phyloP scores from a whole-genome alignment of 2,797 vertebrate species.

The Megalops cyprinoides region DNA sequence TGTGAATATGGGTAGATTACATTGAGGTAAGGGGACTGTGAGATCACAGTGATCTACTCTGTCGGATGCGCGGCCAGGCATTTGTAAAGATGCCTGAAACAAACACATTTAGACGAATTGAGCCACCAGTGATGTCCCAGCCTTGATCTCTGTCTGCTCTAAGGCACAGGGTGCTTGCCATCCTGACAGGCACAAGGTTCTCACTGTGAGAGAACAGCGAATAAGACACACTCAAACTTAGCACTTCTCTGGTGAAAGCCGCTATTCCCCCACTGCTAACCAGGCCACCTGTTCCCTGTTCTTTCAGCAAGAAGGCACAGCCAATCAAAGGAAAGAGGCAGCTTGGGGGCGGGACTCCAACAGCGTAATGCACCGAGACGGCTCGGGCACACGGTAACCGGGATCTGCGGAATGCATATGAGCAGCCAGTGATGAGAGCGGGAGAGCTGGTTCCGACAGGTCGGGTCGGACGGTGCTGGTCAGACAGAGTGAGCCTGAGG shows the following conservation, averaged over 20 bases:
- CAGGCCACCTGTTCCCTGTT: background rate
- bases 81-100: background rate
- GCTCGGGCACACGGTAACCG: too few relatives aligned
- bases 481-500: too few relatives aligned
- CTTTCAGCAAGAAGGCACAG: background rate
- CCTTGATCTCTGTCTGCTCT: background rate
- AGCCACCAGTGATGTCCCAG: slow-evolving; percentile 1
- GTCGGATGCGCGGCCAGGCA: background rate
- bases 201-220: background rate
- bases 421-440: too few relatives aligned
- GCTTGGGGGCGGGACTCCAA: too few relatives aligned
- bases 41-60: too few relatives aligned
- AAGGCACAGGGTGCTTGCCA: too few relatives aligned
- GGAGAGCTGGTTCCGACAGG: too few relatives aligned
- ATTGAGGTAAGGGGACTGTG: slow-evolving; percentile 32
- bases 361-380: too few relatives aligned
- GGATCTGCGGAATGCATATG: too few relatives aligned
- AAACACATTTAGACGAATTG: background rate
- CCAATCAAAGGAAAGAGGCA: background rate
- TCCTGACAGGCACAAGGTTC: too few relatives aligned
- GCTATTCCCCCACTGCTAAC: background rate
- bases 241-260: background rate
- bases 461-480: too few relatives aligned
- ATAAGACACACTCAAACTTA: background rate
- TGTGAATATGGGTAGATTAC: too few relatives aligned